Conservation (phyloP, 2,888 invertebrate genomes). For the Platycheirus albimanus region DNA sequence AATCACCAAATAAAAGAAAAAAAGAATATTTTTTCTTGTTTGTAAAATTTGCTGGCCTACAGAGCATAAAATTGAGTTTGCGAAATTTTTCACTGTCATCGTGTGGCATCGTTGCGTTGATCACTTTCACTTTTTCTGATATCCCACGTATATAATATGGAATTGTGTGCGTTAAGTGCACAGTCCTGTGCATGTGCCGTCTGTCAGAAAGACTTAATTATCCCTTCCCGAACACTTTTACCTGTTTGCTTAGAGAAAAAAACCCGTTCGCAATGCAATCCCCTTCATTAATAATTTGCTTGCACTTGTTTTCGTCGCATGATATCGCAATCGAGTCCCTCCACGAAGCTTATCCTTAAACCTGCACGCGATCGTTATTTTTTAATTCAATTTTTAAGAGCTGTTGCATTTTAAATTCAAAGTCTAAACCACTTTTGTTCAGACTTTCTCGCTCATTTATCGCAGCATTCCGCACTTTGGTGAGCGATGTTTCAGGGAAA, state of each 20-base stretch:
- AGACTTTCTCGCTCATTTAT: conserved; percentile 45
- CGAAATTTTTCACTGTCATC: conserved; percentile 9
- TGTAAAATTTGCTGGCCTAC: not conserved
- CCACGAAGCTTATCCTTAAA: conserved; percentile 15
- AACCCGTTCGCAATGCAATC: conserved; percentile 37
- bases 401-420: conserved; percentile 22
- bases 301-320: conserved; percentile 40
- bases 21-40: too few relatives aligned
- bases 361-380: conserved; percentile 1
- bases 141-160: conserved; percentile 10
- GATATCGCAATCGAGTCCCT: not conserved
- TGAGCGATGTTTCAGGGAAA: conserved; percentile 34
- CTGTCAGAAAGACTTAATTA: conserved; percentile 36
- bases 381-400: not conserved
- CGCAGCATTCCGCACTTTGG: conserved; percentile 6
- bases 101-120: not conserved
- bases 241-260: conserved; percentile 21
- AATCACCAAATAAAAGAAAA: too few relatives aligned
- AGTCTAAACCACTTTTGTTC: conserved; percentile 2
- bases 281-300: conserved; percentile 21
- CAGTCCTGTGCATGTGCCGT: conserved; percentile 14
- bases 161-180: too few relatives aligned
- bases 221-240: conserved; percentile 48
- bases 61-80: conserved; percentile 20
- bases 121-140: conserved; percentile 58